Conservation (phyloP, 2,113 vertebrate genomes). For the Myrmophylax atrothorax region DNA sequence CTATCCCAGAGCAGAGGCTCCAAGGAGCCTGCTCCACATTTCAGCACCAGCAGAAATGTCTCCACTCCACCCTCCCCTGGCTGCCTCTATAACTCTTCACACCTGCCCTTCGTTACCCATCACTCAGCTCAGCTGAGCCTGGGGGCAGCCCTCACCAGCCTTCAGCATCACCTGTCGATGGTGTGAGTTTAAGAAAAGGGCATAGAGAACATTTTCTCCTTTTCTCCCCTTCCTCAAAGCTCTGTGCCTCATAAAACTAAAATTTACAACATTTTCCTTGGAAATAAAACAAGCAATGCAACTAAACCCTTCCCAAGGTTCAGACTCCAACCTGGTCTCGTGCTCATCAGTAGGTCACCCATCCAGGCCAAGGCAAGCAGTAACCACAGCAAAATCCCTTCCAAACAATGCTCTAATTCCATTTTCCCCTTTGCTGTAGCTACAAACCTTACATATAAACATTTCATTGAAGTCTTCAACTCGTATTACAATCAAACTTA, state of each 20-base stretch:
- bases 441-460: constrained; percentile 62
- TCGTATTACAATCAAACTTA: constrained; percentile 78
- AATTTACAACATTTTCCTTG: not conserved
- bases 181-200: not conserved
- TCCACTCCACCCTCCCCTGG: not conserved
- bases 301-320: not conserved
- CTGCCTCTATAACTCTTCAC: not conserved
- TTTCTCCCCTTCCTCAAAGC: not conserved
- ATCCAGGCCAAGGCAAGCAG: not conserved
- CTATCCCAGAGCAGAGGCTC: fast-evolving
- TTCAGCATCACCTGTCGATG: fast-evolving
- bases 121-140: not conserved
- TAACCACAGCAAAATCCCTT: not conserved
- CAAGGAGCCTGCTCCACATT: fast-evolving
- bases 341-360: not conserved
- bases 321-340: fast-evolving
- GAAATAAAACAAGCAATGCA: not conserved
- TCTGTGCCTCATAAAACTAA: not conserved
- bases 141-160: not conserved
- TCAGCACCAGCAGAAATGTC: fast-evolving
- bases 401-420: constrained; percentile 34
- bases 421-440: constrained; percentile 37
- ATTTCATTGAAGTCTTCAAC: constrained; percentile 79
- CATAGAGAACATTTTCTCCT: not conserved
- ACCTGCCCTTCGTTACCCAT: not conserved